These are phyloP conservation scores for Tolmerus cingulatus DNA, from an alignment of 2,888 invertebrate genomes.

Conservation along the genomic window DNA sequence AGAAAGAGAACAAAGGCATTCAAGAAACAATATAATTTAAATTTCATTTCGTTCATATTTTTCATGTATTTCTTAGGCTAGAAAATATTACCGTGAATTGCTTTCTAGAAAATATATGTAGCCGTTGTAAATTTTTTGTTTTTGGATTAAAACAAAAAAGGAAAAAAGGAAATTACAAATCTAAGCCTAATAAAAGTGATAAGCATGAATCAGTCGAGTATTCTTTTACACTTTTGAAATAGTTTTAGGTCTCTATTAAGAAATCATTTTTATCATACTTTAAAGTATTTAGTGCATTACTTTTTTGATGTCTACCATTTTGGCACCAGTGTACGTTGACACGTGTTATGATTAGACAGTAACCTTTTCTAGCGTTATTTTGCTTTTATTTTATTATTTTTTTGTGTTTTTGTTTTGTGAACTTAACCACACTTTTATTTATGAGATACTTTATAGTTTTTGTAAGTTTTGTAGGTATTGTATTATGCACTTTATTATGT, in stretches of 20 bases:
- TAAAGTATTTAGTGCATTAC: background rate
- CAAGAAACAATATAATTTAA: background rate
- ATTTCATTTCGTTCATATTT: background rate
- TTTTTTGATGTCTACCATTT: background rate
- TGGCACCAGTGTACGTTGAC: background rate
- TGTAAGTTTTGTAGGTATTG: background rate
- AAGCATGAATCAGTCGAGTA: conserved; percentile 11
- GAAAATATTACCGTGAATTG: background rate
- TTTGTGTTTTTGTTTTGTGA: background rate
- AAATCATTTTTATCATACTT: background rate
- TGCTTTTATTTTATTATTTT: background rate
- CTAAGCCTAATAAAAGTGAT: conserved; percentile 12
- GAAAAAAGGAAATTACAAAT: background rate
- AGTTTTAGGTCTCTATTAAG: background rate
- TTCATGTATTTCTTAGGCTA: background rate
- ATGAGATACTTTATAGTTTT: background rate
- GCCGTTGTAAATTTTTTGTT: background rate
- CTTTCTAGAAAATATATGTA: background rate
- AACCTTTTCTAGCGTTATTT: background rate
- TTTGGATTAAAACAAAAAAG: background rate
- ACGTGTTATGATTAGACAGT: background rate
- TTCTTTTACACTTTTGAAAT: conserved; percentile 7
- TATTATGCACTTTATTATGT: background rate
- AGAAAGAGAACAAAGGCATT: background rate
- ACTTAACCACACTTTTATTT: background rate